Evolutionary conservation across 1,140 invertebrate species (phyloP), one percentile per base, ranked within the genome.

Genomic region (Dryas iulia): DNA sequence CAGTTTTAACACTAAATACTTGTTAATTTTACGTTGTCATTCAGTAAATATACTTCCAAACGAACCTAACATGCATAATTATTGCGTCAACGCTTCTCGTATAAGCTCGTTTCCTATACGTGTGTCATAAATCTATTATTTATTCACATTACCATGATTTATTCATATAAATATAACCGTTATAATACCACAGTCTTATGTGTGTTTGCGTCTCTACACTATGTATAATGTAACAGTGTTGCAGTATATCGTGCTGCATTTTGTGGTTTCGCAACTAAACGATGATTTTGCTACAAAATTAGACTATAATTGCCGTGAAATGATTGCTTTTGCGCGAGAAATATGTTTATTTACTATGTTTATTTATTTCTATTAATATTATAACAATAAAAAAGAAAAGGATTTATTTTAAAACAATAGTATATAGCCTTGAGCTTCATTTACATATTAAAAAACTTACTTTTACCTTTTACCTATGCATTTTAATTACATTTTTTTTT

Each of bases 181-280:
- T 39, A 14, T 39, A 39, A 39, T n/a, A 39, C 33, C 39, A 47
- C 2, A 47, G 18, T 10, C 35, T 7, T 18, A 18, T 18, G 1
- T 47, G 33, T 35, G n/a, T 14, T 35, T 35, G n/a, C 6, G n/a
- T 14, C 4, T 14, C n/a, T 31, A 28, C 2, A 28, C 26, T 28
- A 28, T 28, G 26, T 6, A 28, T 28, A 31, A 31, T 59, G 59
- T 35, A 66, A 71, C 23, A 61, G 62, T 25, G 64, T 71, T 71
- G 63, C 63, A 66, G 31, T 56, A 52, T 35, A 25, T 8, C 18
- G 18, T 35, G 60, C 60, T 63, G 60, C 60, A 63, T 58, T 56
- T 54, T 69, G 66, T 25, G 66, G 66, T 69, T 69, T 69, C 60
- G 59, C 63, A 59, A 64, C 67, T 59, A 59, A 64, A 35, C 56